Evolutionary conservation across 2,888 invertebrate species (phyloP).

Genomic region (Cerastis rubricosa): DNA sequence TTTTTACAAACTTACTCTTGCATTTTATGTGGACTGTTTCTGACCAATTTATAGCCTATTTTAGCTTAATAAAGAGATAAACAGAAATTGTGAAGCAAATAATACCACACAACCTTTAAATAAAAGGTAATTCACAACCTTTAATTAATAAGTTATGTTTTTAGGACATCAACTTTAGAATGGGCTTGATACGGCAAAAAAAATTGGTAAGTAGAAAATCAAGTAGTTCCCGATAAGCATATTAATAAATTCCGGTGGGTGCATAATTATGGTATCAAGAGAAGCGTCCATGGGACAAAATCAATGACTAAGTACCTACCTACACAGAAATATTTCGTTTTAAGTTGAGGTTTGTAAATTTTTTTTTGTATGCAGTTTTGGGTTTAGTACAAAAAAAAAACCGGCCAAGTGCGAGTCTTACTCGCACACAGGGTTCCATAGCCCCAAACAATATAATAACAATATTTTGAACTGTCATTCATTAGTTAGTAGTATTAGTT

Average conservation of each 20-base stretch:
- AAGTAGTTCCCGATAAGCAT: neutral
- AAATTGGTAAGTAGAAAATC: neutral
- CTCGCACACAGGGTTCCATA: too few species aligned
- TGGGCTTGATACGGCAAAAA: neutral
- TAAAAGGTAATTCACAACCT: conserved; percentile 46
- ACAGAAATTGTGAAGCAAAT: conserved; percentile 11
- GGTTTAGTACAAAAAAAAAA: too few species aligned
- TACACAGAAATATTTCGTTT: neutral
- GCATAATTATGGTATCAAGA: neutral
- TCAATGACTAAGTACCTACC: neutral
- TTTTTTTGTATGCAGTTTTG: too few species aligned
- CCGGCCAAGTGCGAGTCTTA: too few species aligned
- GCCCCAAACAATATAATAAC: too few species aligned
- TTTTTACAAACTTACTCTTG: conserved; percentile 28
- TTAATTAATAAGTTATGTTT: conserved; percentile 50
- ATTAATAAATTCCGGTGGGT: neutral
- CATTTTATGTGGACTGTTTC: conserved; percentile 17
- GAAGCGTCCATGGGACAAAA: neutral
- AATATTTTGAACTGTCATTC: too few species aligned
- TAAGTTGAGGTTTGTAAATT: neutral
- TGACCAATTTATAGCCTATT: conserved; percentile 26
- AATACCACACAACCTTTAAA: conserved; percentile 45
- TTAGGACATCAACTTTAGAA: conserved; percentile 28
- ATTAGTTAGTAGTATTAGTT: too few species aligned
- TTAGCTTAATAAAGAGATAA: conserved; percentile 18